A percentile compares a stretch with the other conserved stretches of the same genome.
These are phyloP conservation scores for Chrysemys picta DNA, from an alignment of 2,113 vertebrate genomes.

Conservation along the genomic window DNA sequence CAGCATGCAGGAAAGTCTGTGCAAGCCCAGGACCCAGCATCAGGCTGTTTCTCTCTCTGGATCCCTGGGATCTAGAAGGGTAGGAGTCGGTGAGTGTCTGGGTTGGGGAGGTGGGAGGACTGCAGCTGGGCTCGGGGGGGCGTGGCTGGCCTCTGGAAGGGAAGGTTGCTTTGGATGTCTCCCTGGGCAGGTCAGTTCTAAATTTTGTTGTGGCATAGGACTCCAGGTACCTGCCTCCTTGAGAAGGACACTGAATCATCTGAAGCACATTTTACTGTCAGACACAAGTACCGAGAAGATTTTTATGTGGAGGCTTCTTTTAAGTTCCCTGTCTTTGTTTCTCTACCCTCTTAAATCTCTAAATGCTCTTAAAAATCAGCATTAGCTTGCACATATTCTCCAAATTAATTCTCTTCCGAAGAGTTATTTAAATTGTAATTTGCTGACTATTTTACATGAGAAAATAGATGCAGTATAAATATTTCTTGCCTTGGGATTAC, in stretches of 20 bases:
- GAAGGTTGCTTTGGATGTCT: no score
- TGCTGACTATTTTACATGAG: conserved; percentile 21
- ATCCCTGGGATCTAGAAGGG: no score
- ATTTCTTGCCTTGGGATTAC: conserved; percentile 24
- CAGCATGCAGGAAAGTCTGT: no score
- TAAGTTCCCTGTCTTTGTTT: neutral
- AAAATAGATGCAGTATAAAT: neutral
- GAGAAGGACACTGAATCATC: no score
- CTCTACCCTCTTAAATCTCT: neutral
- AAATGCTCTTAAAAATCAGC: neutral
- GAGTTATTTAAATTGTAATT: neutral
- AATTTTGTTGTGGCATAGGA: no score
- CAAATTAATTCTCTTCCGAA: neutral
- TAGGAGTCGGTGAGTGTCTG: no score
- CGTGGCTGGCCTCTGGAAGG: no score
- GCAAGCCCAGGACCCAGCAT: no score
- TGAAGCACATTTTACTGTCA: neutral
- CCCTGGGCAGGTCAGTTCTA: no score
- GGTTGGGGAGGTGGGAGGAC: neutral
- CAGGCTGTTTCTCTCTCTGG: no score
- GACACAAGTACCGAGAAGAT: neutral
- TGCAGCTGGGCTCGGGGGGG: neutral
- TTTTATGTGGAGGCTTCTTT: neutral
- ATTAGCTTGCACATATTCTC: neutral
- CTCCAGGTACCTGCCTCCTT: no score